Base-by-base conservation (phyloP, 23 tunicate genomes). In the Ascidia mentula region DNA sequence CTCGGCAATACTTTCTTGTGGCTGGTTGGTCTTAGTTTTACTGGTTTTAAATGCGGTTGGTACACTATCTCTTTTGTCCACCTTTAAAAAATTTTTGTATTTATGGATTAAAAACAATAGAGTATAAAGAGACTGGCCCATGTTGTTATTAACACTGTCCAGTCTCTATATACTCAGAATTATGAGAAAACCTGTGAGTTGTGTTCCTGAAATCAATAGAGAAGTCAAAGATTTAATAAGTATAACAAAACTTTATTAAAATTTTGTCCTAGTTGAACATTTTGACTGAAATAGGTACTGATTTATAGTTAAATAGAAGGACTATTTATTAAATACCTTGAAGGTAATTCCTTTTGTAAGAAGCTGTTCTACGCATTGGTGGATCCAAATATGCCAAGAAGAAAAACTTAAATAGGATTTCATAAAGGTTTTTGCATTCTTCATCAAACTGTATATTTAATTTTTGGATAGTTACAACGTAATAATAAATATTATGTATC, bases 1-100 rank as follows among this genome's bases (percentile, higher is more conserved):
- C 53, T 90, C 74, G 5, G 96, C 96, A 46, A 90, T 60, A 45
- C 78, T 45, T 80, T 90, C 96, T 18, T 53, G 4, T 53, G 65
- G 13, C 24, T 53, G 22, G 22, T 9, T 53, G 65, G 1, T 53
- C 65, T 3, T 3, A 5, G 22, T 53, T 53, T 53, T 26, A 26
- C 24, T 53, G 4, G 28, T 28, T 53, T 53, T 53, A 28, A 28
- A 53, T 5, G 65, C 4, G 22, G 65, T 26, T 5, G 65, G 13
- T 3, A 9, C 65, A 20, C n/a, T n/a, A n/a, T 53, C 65, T 53
- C 24, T 53, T 53, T 53, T 53, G 24, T 20, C 65, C 22, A 53
- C 13, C 65, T 53, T 3, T 1, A 53, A 6, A 53, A 53, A 53
- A 53, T n/a, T n/a, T n/a, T n/a, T n/a, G n/a, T n/a, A n/a, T n/a